Percentiles rank a stretch among this genome's conserved stretches.
These are phyloP conservation scores for Eupithecia inturbata DNA, from an alignment of 2,888 invertebrate species.

Conservation along the genomic window DNA sequence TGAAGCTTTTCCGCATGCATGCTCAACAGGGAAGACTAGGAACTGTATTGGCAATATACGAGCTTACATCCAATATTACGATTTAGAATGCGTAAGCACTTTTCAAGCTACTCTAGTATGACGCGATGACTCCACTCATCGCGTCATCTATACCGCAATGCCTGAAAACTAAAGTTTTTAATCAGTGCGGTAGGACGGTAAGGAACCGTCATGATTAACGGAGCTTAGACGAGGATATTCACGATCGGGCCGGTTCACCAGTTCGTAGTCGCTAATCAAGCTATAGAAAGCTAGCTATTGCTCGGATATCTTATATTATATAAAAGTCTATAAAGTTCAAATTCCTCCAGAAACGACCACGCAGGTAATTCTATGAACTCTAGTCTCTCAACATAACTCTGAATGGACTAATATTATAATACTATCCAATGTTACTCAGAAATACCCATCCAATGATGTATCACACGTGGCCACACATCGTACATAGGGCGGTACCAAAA, in stretches of 20 bases:
- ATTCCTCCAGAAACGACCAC: no score
- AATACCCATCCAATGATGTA: no score
- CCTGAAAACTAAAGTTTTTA: not conserved
- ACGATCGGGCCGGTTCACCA: not conserved
- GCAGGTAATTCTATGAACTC: no score
- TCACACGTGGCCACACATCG: no score
- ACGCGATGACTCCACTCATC: no score
- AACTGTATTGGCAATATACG: not conserved
- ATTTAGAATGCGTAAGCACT: not conserved
- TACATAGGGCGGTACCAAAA: no score
- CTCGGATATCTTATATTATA: no score
- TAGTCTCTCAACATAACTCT: no score
- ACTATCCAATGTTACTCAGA: no score
- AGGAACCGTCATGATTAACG: not conserved
- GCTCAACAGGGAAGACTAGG: constrained; percentile 3
- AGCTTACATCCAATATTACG: not conserved
- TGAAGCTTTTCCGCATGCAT: constrained; percentile 1
- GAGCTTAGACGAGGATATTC: not conserved
- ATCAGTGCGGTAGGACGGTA: not conserved
- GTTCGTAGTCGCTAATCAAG: not conserved
- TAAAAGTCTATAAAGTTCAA: no score
- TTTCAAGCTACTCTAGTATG: not conserved
- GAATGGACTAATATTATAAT: no score
- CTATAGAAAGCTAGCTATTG: not conserved
- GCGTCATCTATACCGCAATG: not conserved